These are phyloP conservation scores for Steinernema khuongi DNA, from an alignment of 1,140 invertebrate genomes.

Conservation along the genomic window DNA sequence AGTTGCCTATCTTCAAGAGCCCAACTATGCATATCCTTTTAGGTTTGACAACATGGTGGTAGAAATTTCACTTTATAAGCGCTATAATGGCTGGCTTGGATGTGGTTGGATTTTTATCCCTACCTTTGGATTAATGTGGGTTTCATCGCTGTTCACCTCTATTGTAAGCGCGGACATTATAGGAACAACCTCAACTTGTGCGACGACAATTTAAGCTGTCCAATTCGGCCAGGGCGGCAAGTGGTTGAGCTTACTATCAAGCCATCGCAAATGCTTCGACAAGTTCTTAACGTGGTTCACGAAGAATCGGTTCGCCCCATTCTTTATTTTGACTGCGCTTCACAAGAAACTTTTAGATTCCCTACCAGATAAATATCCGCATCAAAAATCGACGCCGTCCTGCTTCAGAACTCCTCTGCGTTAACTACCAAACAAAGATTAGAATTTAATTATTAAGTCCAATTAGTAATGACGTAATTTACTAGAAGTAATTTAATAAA, in stretches of 20 bases:
- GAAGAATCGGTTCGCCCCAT: neutral
- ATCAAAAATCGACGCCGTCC: neutral
- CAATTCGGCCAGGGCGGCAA: slow-evolving; percentile 30
- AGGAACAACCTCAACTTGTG: slow-evolving; percentile 32
- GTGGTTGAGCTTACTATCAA: slow-evolving; percentile 27
- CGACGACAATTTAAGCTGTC: slow-evolving; percentile 36
- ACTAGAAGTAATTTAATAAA: too few relatives aligned
- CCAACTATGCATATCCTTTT: slow-evolving; percentile 17
- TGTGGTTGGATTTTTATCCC: slow-evolving; percentile 39
- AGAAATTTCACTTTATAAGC: slow-evolving; percentile 34
- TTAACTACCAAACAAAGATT: neutral
- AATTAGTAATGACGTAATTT: too few relatives aligned
- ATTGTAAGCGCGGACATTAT: slow-evolving; percentile 2
- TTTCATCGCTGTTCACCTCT: too few relatives aligned
- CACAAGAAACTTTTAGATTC: neutral
- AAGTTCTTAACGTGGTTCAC: neutral
- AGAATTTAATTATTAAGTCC: too few relatives aligned
- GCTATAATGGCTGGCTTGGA: slow-evolving; percentile 35
- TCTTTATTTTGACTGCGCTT: neutral
- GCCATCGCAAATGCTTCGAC: slow-evolving; percentile 25
- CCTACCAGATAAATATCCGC: neutral
- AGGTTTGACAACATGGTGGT: slow-evolving; percentile 29
- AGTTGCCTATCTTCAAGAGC: neutral
- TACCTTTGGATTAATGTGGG: slow-evolving; percentile 35
- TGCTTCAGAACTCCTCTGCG: neutral